These are phyloP conservation scores for Pleuronectes platessa DNA, from an alignment of 2,113 vertebrate species.

Conservation along the genomic window DNA sequence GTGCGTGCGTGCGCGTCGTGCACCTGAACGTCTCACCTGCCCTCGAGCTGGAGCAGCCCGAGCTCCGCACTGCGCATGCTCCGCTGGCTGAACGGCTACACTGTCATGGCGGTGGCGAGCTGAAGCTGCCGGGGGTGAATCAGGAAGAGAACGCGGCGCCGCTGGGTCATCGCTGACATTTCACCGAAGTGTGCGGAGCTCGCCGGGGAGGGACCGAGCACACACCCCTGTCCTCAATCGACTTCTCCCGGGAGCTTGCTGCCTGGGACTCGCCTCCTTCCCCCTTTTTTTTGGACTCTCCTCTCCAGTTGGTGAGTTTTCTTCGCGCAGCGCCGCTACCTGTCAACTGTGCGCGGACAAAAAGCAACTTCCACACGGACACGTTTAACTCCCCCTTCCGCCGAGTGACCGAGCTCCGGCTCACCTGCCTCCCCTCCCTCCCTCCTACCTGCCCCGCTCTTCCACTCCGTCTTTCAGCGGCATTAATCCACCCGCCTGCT, in stretches of 20 bases:
- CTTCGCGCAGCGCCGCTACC: conserved; percentile 57
- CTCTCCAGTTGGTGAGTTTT: conserved; percentile 60
- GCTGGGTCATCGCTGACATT: conserved; percentile 64
- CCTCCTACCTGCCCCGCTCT: conserved; percentile 29
- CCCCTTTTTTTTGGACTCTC: neutral
- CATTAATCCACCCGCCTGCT: conserved; percentile 56
- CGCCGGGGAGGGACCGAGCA: conserved; percentile 10
- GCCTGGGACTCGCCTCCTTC: conserved; percentile 31
- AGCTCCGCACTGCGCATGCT: conserved; percentile 82
- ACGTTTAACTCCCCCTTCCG: conserved; percentile 51
- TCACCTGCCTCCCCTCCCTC: conserved; percentile 11
- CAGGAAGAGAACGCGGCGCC: conserved; percentile 83
- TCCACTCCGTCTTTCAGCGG: conserved; percentile 5
- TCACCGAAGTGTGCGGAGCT: conserved; percentile 57
- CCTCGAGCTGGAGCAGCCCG: conserved; percentile 8
- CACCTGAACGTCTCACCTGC: conserved; percentile 79
- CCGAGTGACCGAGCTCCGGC: conserved; percentile 32
- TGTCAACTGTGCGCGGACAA: conserved; percentile 72
- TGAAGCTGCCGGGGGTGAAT: conserved; percentile 75
- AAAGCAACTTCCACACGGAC: conserved; percentile 72
- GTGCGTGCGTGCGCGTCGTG: neutral
- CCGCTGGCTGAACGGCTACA: conserved; percentile 73
- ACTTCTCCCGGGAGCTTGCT: conserved; percentile 32
- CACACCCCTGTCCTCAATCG: conserved; percentile 30
- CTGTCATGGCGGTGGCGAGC: conserved; percentile 93